Conservation (phyloP, 92 coral and sea anemone species). For the Palythoa heliodiscus region DNA sequence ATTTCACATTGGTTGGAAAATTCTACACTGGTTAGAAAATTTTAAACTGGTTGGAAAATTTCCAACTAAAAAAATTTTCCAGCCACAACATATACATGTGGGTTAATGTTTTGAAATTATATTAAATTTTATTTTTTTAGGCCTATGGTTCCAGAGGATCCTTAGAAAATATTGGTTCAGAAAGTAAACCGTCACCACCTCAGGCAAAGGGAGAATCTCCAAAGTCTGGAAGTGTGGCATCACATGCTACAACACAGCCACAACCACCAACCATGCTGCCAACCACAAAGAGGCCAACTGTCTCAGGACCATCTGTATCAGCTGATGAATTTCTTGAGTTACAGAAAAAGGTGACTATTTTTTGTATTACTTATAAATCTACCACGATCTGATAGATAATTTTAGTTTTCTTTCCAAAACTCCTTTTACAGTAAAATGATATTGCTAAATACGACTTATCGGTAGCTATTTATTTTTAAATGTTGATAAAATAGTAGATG, state of each 20-base stretch:
- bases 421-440: too few relatives aligned
- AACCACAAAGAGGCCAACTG: constrained; percentile 50
- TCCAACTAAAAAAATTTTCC: not conserved
- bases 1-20: too few relatives aligned
- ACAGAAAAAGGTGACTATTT: constrained; percentile 63
- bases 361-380: not conserved
- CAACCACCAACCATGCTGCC: constrained; percentile 59
- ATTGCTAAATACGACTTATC: too few relatives aligned
- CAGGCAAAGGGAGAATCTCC: constrained; percentile 10
- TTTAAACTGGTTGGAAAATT: not conserved
- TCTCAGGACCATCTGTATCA: constrained; percentile 70
- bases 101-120: not conserved
- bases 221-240: not conserved
- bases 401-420: too few relatives aligned
- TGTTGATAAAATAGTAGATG: too few relatives aligned
- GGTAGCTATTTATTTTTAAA: too few relatives aligned
- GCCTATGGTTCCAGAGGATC: constrained; percentile 91
- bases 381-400: too few relatives aligned
- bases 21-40: not conserved
- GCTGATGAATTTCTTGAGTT: constrained; percentile 87
- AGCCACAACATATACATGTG: not conserved
- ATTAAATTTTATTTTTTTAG: constrained; percentile 21
- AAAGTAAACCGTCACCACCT: constrained; percentile 49
- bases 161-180: constrained; percentile 65
- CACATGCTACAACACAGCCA: constrained; percentile 48